A percentile compares a stretch with the other conserved stretches of the same genome.
Conservation (phyloP, 2,113 vertebrate species). For the Pionites leucogaster region DNA sequence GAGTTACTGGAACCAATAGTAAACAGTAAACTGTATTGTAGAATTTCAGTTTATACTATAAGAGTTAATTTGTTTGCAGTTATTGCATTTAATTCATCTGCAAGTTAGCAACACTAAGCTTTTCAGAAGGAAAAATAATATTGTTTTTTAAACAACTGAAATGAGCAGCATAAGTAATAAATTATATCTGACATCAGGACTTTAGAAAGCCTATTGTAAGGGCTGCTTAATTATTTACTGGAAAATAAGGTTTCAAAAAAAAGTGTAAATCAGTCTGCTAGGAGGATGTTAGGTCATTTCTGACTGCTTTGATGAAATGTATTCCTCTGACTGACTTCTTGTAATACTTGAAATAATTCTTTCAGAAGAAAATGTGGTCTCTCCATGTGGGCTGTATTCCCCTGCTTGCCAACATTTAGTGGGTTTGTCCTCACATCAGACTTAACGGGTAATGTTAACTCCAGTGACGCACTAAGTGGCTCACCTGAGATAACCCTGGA, state of each 20-base stretch:
- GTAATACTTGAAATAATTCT: not conserved
- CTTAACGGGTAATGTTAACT: not conserved
- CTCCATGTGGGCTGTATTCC: not conserved
- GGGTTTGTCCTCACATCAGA: not conserved
- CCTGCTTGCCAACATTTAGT: not conserved
- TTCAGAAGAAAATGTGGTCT: not conserved
- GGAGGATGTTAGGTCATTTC: not conserved
- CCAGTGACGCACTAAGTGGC: not conserved
- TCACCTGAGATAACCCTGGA: not conserved
- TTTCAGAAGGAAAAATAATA: not conserved
- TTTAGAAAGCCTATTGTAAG: not conserved
- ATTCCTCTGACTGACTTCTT: not conserved
- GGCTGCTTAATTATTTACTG: not conserved
- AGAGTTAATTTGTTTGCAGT: not conserved
- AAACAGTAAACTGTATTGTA: not conserved
- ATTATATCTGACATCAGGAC: not conserved
- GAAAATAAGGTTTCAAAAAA: not conserved
- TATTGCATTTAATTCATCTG: not conserved
- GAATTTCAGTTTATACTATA: not conserved
- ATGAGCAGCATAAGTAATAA: not conserved
- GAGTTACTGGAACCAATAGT: not conserved
- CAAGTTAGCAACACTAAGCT: not conserved
- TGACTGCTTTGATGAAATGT: not conserved
- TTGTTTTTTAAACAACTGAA: not conserved
- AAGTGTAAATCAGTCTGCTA: not conserved